phyloP scores from a whole-genome alignment of 2,113 vertebrate species.

The Uropsilus gracilis region DNA sequence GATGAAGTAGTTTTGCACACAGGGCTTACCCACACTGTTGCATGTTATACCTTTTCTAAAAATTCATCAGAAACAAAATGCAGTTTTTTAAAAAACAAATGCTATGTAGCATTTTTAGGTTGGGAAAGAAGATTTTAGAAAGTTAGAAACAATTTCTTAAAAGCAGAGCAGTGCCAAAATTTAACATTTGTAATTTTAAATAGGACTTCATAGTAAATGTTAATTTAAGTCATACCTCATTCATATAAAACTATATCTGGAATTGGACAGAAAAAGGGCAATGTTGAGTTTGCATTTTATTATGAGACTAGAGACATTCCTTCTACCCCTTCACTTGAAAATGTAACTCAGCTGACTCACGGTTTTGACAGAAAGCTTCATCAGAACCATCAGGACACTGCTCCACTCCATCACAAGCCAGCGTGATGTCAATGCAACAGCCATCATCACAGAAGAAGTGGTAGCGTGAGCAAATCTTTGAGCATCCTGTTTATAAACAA shows the following conservation, averaged over 20 bases:
- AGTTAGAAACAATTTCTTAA: not conserved
- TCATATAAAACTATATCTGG: not conserved
- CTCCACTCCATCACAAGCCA: slow-evolving; percentile 93
- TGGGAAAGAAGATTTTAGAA: not conserved
- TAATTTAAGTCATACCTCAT: not conserved
- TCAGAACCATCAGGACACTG: slow-evolving; percentile 96
- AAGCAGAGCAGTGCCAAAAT: not conserved
- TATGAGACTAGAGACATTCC: not conserved
- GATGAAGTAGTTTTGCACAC: not conserved
- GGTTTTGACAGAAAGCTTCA: slow-evolving; percentile 94
- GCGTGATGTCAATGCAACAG: slow-evolving; percentile 96
- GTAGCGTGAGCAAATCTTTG: slow-evolving; percentile 91
- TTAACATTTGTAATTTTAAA: not conserved
- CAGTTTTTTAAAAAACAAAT: not conserved
- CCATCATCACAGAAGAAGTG: slow-evolving; percentile 97
- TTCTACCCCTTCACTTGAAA: not conserved
- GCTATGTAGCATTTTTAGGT: not conserved
- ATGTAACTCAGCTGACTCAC: slow-evolving; percentile 82
- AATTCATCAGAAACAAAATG: not conserved
- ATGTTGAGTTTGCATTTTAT: not conserved
- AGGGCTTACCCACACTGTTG: not conserved
- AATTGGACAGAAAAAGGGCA: not conserved
- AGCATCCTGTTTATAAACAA: slow-evolving; percentile 87
- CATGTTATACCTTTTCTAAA: not conserved
- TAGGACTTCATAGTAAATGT: not conserved